These are phyloP conservation scores for Perccottus glenii DNA, from an alignment of 2,113 vertebrate species.

Conservation along the genomic window DNA sequence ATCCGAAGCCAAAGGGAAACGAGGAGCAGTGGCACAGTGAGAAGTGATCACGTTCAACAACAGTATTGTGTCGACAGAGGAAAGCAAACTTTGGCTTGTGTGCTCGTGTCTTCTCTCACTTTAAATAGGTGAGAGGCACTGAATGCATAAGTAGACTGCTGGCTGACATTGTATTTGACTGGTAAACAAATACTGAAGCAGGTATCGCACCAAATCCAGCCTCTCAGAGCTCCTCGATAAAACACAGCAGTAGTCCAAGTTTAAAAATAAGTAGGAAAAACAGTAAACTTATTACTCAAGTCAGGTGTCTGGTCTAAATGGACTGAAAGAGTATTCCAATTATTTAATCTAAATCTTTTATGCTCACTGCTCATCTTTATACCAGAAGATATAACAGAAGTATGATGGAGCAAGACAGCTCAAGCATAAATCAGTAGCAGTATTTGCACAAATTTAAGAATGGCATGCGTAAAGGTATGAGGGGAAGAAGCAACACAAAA, in stretches of 20 bases:
- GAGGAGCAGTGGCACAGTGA: slow-evolving; percentile 56
- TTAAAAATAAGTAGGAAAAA: slow-evolving; percentile 21
- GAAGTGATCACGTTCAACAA: slow-evolving; percentile 66
- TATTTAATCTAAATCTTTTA: slow-evolving; percentile 4
- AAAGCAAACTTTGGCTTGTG: slow-evolving; percentile 34
- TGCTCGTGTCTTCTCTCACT: slow-evolving; percentile 41
- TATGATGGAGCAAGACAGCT: no score
- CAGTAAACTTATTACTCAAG: slow-evolving; percentile 14
- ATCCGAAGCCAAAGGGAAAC: slow-evolving; percentile 53
- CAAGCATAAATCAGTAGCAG: no score
- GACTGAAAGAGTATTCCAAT: slow-evolving; percentile 11
- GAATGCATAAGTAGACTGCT: slow-evolving; percentile 41
- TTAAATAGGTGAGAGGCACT: slow-evolving; percentile 48
- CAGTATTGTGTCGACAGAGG: slow-evolving; percentile 46
- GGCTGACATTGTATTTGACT: slow-evolving; percentile 37
- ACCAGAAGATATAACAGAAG: no score
- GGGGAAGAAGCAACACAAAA: no score
- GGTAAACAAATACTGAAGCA: slow-evolving; percentile 48
- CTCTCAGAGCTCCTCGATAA: slow-evolving; percentile 9
- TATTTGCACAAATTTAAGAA: no score
- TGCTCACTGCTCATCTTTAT: no score
- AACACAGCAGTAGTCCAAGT: slow-evolving; percentile 25
- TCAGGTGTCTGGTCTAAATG: slow-evolving; percentile 20
- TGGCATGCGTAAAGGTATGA: no score
- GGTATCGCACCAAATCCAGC: slow-evolving; percentile 41